A percentile compares a stretch with the other conserved stretches of the same genome.
These are phyloP conservation scores for Cirrhinus molitorella DNA, from an alignment of 2,797 vertebrate species.

Conservation along the genomic window DNA sequence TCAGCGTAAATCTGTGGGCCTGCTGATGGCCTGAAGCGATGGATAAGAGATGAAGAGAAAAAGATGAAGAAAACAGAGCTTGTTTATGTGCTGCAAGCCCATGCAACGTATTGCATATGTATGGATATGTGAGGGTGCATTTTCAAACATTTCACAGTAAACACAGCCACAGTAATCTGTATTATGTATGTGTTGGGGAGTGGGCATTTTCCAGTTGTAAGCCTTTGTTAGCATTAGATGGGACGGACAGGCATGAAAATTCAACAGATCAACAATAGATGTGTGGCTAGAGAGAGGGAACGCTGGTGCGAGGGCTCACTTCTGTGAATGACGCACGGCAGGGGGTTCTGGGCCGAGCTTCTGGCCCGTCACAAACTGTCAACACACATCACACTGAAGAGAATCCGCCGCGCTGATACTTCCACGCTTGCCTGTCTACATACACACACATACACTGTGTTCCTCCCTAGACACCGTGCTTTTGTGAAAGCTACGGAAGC, in stretches of 20 bases:
- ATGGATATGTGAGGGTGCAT: background rate
- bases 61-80: constrained; percentile 19
- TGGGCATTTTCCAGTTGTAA: constrained; percentile 5
- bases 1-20: background rate
- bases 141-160: constrained; percentile 7
- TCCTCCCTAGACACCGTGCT: constrained; percentile 23
- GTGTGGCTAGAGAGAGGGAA: constrained; percentile 9
- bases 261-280: constrained; percentile 43
- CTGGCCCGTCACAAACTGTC: constrained; percentile 42
- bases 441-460: background rate
- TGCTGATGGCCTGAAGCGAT: constrained; percentile 13
- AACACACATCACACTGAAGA: constrained; percentile 28
- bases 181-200: constrained; percentile 17
- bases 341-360: constrained; percentile 15
- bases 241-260: constrained; percentile 40
- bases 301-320: constrained; percentile 1
- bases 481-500: constrained; percentile 31
- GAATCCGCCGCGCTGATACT: background rate
- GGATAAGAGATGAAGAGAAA: constrained; percentile 1
- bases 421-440: constrained; percentile 31
- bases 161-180: constrained; percentile 23
- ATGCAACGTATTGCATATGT: constrained; percentile 2
- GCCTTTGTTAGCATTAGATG: constrained; percentile 25
- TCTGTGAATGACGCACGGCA: constrained; percentile 32
- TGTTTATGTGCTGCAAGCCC: background rate